Base-by-base conservation (phyloP, 2,113 vertebrate species). In the Hiodon tergisus region DNA sequence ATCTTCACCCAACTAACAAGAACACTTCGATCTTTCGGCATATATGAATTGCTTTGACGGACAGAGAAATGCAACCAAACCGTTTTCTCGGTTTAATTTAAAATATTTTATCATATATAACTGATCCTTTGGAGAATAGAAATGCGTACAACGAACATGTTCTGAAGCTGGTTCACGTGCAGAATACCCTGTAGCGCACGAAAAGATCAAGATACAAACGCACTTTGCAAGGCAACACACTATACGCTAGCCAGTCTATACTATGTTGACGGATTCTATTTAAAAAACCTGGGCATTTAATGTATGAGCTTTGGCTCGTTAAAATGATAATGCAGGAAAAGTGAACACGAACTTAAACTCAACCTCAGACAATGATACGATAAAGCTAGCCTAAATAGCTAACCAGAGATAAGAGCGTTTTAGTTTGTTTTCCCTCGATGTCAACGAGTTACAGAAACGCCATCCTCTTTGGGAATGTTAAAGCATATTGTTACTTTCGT, bases 401-500 rank as follows among this genome's bases (percentile, higher is more conserved):
- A 52, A 68, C 48, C 9, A 46, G 47, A 67, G 7, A 14, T n/a
- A 67, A 50, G 48, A 67, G 14, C 48, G n/a, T 14, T 67, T 67
- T 52, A 51, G 50, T 16, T 14, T 52, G 14, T 53, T 55, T 55
- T 52, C 52, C 58, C 14, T 59, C 8, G 14, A 9, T 14, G 3
- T 59, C 66, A 2, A 50, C 10, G 5, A 17, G 11, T 54, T 14
- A 69, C 11, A 52, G 8, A 54, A 71, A 48, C 31, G 11, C 52
- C 54, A 58, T 17, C 58, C 58, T 48, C 46, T 13, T 48, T 59
- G 5, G 57, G n/a, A 47, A 7, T 11, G 47, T 71, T 46, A 59
- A 48, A 2, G 70, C 53, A 17, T 17, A 11, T 46, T 60, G 70
- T 5, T 58, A 71, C 70, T 59, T 71, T 59, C 78, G 57, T 4